Conservation (phyloP, 2,113 vertebrate species). For the Rhynchomys soricoides region DNA sequence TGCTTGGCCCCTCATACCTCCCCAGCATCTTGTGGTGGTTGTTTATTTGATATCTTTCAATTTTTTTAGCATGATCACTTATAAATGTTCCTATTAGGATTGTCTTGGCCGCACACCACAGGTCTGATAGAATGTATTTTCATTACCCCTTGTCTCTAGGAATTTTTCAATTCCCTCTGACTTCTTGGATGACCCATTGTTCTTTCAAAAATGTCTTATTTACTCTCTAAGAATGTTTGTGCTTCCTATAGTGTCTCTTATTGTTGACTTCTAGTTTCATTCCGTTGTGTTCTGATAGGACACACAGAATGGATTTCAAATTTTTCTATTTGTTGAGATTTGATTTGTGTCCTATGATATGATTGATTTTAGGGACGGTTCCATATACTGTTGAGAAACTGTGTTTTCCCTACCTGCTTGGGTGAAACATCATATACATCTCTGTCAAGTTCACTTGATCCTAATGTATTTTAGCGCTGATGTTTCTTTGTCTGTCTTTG, state of each 20-base stretch:
- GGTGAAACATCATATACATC: not conserved
- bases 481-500: not conserved
- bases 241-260: not conserved
- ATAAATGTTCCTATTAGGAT: not conserved
- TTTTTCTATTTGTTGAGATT: not conserved
- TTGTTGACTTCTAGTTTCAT: not conserved
- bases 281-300: not conserved
- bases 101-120: not conserved
- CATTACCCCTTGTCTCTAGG: not conserved
- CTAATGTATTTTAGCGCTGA: not conserved
- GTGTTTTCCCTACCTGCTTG: not conserved
- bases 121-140: not conserved
- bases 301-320: not conserved
- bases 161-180: not conserved
- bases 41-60: not conserved
- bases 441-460: not conserved
- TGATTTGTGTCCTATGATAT: not conserved
- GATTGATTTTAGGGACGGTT: not conserved
- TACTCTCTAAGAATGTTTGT: not conserved
- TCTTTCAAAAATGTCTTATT: not conserved
- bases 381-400: not conserved
- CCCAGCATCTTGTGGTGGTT: not conserved
- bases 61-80: not conserved
- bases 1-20: not conserved
- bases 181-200: not conserved